These are phyloP conservation scores for Pteropus alecto DNA, from an alignment of 2,113 vertebrate species.

Conservation along the genomic window DNA sequence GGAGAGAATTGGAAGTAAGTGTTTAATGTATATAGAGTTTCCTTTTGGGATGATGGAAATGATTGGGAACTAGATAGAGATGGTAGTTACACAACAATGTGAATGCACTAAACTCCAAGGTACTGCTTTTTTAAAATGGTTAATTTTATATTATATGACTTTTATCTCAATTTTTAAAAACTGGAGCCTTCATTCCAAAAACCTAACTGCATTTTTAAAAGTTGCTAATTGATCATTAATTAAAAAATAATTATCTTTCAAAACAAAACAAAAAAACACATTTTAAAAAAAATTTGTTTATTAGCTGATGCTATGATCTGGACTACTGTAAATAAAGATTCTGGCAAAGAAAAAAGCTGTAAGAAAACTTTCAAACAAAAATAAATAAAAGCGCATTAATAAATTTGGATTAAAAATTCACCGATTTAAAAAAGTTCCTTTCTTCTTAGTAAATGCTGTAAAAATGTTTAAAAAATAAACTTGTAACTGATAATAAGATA, in stretches of 20 bases:
- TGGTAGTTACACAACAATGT: neutral
- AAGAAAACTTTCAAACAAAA: conserved; percentile 42
- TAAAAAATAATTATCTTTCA: neutral
- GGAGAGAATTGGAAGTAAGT: neutral
- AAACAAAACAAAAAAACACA: neutral
- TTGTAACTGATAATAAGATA: neutral
- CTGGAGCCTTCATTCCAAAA: neutral
- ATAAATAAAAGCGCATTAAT: neutral
- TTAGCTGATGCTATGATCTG: neutral
- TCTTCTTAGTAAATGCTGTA: neutral
- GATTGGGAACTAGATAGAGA: neutral
- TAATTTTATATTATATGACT: neutral
- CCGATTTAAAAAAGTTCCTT: neutral
- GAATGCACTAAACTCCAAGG: neutral
- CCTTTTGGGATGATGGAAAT: neutral
- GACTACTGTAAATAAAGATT: neutral
- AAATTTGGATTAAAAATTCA: neutral
- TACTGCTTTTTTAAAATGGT: neutral
- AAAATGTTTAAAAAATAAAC: conserved; percentile 2
- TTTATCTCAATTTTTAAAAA: neutral
- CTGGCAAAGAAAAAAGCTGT: neutral
- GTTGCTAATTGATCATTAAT: neutral
- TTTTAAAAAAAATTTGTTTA: neutral
- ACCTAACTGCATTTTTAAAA: neutral
- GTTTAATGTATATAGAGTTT: neutral